Evolutionary conservation across 2,888 invertebrate genomes (phyloP), one percentile per base, ranked within the genome.

Genomic region (Caenorhabditis plicata): DNA sequence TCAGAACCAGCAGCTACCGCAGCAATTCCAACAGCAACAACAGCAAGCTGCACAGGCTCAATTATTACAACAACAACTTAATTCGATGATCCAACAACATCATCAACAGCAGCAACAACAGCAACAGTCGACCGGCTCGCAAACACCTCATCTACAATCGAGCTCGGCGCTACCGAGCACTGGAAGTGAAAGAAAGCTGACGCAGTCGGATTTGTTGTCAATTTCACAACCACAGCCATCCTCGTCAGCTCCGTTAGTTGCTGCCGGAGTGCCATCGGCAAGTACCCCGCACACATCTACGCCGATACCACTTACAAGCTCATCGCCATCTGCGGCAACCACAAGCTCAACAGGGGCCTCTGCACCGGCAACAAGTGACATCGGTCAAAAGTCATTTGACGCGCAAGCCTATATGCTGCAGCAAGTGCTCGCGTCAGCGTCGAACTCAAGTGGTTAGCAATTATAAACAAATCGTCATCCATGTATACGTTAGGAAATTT

Each of bases 351-450:
- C 11, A 11, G 15, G 23, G n/a, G 29, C 8, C 11, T 29, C 11
- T 29, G 29, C 29, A n/a, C 33, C 33, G 15, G 5, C 33, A 22
- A 41, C 27, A 27, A 27, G 19, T 41, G 13, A n/a, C 36, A 36
- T 8, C 15, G n/a, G 36, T 39, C 53, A 60, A 44, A 61, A 61
- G 35, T 51, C 54, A 23, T 52, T 52, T 26, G 67, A 68, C 9
- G 46, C 35, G 5, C 63, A 67, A 32, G 54, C 64, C 2, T 26
- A 68, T 13, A 29, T 68, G 32, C 58, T 71, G 7, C 71, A 71
- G 32, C 65, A 68, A 22, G 71, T 66, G 2, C 65, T 71, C n/a
- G 47, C 62, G 19, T 32, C 38, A 9, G 49, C 51, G 29, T 49
- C 57, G 11, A 54, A 38, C 22, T 46, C 22, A 25, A 15, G 49